phyloP scores from a whole-genome alignment of 2,888 invertebrate genomes.

The Drosophila kanekoi region DNA sequence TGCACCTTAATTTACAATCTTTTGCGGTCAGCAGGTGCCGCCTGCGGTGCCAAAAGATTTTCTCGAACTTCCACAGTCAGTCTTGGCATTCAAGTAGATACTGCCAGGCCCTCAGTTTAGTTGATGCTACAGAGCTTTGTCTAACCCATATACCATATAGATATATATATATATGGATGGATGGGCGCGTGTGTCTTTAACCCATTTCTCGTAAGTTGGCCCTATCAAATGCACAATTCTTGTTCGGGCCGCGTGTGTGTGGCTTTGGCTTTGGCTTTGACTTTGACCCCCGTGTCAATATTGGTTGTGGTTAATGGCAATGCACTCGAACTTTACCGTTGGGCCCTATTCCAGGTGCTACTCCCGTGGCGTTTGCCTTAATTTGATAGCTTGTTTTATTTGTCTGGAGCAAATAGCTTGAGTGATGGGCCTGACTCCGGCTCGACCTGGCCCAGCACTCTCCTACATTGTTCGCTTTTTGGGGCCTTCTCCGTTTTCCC shows the following conservation, averaged over 20 bases:
- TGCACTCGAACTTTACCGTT: conserved; percentile 56
- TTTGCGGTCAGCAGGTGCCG: conserved; percentile 68
- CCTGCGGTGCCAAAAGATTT: conserved; percentile 40
- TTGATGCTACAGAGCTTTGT: conserved; percentile 31
- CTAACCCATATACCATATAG: conserved; percentile 34
- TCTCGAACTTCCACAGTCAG: too few relatives aligned
- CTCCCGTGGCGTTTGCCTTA: conserved; percentile 67
- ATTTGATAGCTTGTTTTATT: conserved; percentile 79
- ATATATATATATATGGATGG: background rate
- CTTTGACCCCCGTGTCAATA: conserved; percentile 77
- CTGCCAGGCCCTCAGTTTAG: background rate
- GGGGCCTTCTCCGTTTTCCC: conserved; percentile 11
- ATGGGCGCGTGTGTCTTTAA: conserved; percentile 32
- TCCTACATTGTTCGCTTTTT: conserved; percentile 43
- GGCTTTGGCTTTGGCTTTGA: conserved; percentile 38
- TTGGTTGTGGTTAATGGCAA: conserved; percentile 55
- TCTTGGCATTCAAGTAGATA: too few relatives aligned
- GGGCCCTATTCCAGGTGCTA: conserved; percentile 48
- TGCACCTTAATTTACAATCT: conserved; percentile 79
- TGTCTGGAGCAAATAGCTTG: conserved; percentile 74
- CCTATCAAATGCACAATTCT: conserved; percentile 72
- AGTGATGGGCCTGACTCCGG: conserved; percentile 57
- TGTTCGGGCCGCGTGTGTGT: conserved; percentile 47
- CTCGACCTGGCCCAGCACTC: conserved; percentile 33
- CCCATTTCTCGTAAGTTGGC: conserved; percentile 47